Evolutionary conservation across 2,113 vertebrate species (phyloP).

Genomic region (Salminus brasiliensis): DNA sequence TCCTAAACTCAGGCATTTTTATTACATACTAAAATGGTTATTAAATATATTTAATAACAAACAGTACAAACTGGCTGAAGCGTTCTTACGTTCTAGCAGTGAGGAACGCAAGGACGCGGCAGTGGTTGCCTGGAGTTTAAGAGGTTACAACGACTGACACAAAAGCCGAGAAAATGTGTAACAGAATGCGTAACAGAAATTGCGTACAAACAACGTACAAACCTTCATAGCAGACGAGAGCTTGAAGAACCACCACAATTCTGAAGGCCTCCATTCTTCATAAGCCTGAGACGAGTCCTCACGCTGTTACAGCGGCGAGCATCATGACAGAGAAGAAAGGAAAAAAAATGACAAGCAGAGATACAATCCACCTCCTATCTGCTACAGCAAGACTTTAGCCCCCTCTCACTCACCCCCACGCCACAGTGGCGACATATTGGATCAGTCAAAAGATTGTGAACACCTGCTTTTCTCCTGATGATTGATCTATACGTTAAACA

Average conservation of each 20-base stretch:
- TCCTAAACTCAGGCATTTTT: no score
- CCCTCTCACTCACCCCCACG: neutral
- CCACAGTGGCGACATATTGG: neutral
- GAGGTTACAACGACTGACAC: neutral
- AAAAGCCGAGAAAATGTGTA: neutral
- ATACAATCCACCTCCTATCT: neutral
- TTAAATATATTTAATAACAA: no score
- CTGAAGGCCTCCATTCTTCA: constrained; percentile 34
- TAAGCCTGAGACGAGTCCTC: neutral
- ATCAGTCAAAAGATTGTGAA: neutral
- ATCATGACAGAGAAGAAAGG: neutral
- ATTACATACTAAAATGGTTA: no score
- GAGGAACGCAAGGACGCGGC: no score
- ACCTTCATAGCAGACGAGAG: constrained; percentile 30
- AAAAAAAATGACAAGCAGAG: neutral
- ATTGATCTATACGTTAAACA: neutral
- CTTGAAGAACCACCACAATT: constrained; percentile 27
- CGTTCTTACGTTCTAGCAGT: no score
- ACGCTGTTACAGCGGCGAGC: neutral
- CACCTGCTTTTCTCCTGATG: neutral
- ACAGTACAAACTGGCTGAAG: no score
- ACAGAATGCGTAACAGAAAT: no score
- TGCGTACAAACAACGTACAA: no score
- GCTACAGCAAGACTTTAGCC: neutral
- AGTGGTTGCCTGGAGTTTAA: no score